Base-by-base conservation (phyloP, 2,888 invertebrate genomes). In the Cepaea hortensis region DNA sequence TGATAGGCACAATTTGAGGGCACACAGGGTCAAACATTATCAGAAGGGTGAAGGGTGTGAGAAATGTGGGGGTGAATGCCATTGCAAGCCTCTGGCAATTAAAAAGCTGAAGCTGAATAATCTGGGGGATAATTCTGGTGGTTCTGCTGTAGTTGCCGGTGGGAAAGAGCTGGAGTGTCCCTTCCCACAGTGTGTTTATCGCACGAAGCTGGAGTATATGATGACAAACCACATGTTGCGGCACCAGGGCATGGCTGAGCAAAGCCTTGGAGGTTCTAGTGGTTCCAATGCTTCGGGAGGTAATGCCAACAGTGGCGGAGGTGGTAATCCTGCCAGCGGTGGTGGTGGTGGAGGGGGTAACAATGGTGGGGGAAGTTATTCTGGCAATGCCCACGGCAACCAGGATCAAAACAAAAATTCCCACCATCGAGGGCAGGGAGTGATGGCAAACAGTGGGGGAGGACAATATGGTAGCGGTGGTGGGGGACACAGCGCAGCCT, bases 41-140 rank as follows among this genome's bases (percentile, higher is more conserved):
- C 87, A 87, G 75, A 87, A 88, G 55, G 88, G 87, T 6, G 88
- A 88, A 72, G 88, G 88, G 15, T 88, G 87, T 61, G 87, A 88
- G 62, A 87, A 87, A 50, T 87, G 87, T 46, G 87, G 87, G 1
- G 84, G 83, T 3, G 87, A 84, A 55, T 87, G 87, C 55, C 83
- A 79, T 61, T 87, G 87, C 73, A 87, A 87, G 46, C 83, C 77
- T 20, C 55, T 77, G 20, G 77, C 76, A 9, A 86, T 77, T n/a
- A 87, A 84, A 35, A 83, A 87, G 50, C 35, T 79, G 62, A 83
- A 87, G 65, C 46, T 82, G 65, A 81, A 76, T 50, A 48, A 20
- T 11, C 75, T 81, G 15, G 68, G 70, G 9, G 73, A 65, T 61
- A 68, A 62, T 76, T 73, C 61, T n/a, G 62, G 83, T n/a, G 73